Evolutionary conservation across 2,797 vertebrate species (phyloP).

Genomic region (Enteromius radiatus): DNA sequence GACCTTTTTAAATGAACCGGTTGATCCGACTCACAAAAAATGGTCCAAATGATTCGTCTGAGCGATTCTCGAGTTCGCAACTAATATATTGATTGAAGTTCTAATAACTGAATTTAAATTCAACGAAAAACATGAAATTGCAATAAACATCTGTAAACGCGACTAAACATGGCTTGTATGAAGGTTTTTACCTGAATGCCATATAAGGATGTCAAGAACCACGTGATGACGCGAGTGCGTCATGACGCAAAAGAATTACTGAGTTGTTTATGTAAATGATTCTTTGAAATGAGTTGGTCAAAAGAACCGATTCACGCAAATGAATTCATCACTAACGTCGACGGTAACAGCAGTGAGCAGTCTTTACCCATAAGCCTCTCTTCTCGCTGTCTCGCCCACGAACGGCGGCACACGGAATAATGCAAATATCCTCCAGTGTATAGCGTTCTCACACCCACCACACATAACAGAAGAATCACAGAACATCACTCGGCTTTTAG

Average conservation of each 20-base stretch:
- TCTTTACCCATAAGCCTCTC: slow-evolving; percentile 75
- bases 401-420: slow-evolving; percentile 22
- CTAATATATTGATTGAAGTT: neutral
- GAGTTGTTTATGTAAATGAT: neutral
- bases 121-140: neutral
- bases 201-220: neutral
- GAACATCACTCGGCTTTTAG: neutral
- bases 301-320: neutral
- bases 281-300: slow-evolving; percentile 6
- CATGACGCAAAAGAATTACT: neutral
- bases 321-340: neutral
- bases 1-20: slow-evolving; percentile 2
- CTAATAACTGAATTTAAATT: neutral
- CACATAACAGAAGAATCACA: neutral
- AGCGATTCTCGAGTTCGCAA: neutral
- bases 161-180: neutral
- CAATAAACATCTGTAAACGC: neutral
- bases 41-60: neutral
- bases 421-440: slow-evolving; percentile 11
- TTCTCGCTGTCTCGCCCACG: slow-evolving; percentile 50
- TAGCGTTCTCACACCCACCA: neutral
- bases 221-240: neutral
- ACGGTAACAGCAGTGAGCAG: slow-evolving; percentile 67
- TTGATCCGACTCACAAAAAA: neutral
- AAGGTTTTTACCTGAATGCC: neutral